Evolutionary conservation across 2,888 invertebrate species (phyloP).

Genomic region (Drosophila formosana): DNA sequence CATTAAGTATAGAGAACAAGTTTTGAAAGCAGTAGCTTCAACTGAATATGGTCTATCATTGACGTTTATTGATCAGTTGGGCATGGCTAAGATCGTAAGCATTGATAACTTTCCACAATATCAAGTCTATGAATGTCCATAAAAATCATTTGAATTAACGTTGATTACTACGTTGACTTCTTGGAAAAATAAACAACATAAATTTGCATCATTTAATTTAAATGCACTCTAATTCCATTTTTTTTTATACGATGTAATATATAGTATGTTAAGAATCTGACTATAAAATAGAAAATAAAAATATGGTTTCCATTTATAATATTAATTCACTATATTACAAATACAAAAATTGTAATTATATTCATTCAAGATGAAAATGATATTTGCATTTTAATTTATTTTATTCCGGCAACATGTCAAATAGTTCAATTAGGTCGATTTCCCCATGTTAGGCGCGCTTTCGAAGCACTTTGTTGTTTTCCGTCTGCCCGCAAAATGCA

Average conservation of each 20-base stretch:
- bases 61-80: not conserved
- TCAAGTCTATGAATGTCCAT: too few relatives aligned
- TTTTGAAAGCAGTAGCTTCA: not conserved
- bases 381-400: constrained; percentile 6
- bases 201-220: too few relatives aligned
- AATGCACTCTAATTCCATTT: too few relatives aligned
- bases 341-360: not conserved
- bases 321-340: not conserved
- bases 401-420: constrained; percentile 1
- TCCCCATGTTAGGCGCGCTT: constrained; percentile 9
- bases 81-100: too few relatives aligned
- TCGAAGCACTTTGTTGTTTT: constrained; percentile 28
- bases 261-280: too few relatives aligned
- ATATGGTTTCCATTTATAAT: too few relatives aligned
- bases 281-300: too few relatives aligned
- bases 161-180: too few relatives aligned
- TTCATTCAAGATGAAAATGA: not conserved
- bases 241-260: too few relatives aligned
- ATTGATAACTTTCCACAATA: too few relatives aligned
- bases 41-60: not conserved
- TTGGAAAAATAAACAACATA: too few relatives aligned
- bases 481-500: constrained; percentile 50
- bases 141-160: too few relatives aligned
- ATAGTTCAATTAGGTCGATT: constrained; percentile 29
- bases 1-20: not conserved